Base-by-base conservation (phyloP, 2,888 invertebrate genomes). In the Polyommatus icarus region DNA sequence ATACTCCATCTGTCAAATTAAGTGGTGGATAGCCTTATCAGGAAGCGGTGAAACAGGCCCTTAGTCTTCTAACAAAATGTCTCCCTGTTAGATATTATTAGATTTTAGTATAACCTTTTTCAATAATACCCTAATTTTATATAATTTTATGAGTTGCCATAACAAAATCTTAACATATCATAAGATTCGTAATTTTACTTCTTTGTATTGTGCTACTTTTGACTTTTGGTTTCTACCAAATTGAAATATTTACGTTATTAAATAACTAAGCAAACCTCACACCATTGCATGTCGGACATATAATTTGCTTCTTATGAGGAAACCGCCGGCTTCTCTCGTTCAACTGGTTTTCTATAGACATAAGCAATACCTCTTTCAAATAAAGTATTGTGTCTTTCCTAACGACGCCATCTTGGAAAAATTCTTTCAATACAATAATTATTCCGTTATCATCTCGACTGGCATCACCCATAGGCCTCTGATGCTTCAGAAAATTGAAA, bases 381-480 rank as follows among this genome's bases (percentile, higher is more conserved):
- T 81, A 57, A 76, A 92, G 77, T 76, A 94, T 89, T 0, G 91
- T 91, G 0, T 90, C 90, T 78, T 89, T 88, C 7, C 89, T 86
- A 5, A 94, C 85, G 0, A 85, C 81, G 0, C 94, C 94, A 24
- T 94, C 90, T 82, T 92, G 91, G 84, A 94, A 94, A 81, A 94
- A 94, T 79, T 92, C 91, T 79, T 88, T 90, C 10, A 94, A 78
- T 1, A 92, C 86, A 18, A 89, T 83, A 0, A 88, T 78, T n/a
- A 94, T 90, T 3, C 89, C 88, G 54, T 90, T 90, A 78, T 94
- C 94, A 0, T 82, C 83, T 0, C 83, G 79, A 78, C 86, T 85
- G 0, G 87, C 79, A 3, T 91, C 90, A 0, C 93, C 93, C 0
- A 94, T 80, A 4, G 93, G 93, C 78, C 91, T 86, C 46, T 90